Base-by-base conservation (phyloP, 2,113 vertebrate genomes). In the Scopus umbretta region DNA sequence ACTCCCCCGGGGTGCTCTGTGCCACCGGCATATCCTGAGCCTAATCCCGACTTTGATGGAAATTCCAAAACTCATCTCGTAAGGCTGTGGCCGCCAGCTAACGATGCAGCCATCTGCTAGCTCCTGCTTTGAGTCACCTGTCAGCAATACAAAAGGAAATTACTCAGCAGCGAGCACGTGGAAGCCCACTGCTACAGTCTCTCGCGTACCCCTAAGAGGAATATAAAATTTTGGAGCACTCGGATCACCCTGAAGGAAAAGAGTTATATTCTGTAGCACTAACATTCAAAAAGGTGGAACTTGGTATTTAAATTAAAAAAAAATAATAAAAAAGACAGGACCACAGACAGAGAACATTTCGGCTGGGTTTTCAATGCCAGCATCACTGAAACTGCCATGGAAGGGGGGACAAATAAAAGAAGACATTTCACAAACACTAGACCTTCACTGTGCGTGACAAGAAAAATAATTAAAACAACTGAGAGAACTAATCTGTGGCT, bases 381-480 rank as follows among this genome's bases (percentile, higher is more conserved):
- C 92, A 81, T 95, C 97, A 91, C 95, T 79, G 97, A 96, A 92
- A 95, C 94, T 85, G 96, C 95, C 85, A 52, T 9, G 72, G 86
- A 95, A 92, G 40, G 81, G 85, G 89, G 59, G 38, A 67, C 49
- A 14, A 38, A 80, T 21, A 80, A 90, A 86, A 86, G 61, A 91
- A 92, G 82, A 95, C 95, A 96, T 96, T 97, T 97, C 96, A 97
- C 97, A 97, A 98, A 97, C 82, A 94, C 85, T 94, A 97, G 95
- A 92, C 97, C 93, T 98, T 96, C 93, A 50, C 96, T 18, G 98
- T 59, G 95, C 96, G 97, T 98, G 98, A 98, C 94, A 56, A 97
- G 98, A 98, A 98, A 97, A 98, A 97, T 97, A 98, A 98, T 98
- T 95, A 95, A 97, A 98, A 98, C 94, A 97, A 96, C 87, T 53